Conservation (phyloP, 2,888 invertebrate species). For the Cryptus armator region DNA sequence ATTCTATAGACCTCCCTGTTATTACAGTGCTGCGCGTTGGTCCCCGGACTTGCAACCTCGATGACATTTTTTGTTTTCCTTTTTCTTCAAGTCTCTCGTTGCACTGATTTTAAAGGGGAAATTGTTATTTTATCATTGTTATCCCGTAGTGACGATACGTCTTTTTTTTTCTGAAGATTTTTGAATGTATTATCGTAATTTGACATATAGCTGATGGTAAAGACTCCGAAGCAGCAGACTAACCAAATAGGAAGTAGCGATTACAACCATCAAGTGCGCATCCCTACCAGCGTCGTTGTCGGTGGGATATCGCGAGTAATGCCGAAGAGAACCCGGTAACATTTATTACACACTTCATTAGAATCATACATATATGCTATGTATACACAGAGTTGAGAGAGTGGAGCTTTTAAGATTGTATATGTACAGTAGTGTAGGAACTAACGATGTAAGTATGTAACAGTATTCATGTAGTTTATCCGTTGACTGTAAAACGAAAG, state of each 20-base stretch:
- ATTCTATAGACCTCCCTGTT: conserved; percentile 62
- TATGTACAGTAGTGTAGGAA: neutral
- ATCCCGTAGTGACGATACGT: no score
- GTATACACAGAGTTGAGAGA: neutral
- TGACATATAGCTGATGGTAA: no score
- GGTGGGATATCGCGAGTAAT: neutral
- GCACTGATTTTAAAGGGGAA: neutral
- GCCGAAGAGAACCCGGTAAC: conserved; percentile 30
- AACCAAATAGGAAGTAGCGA: conserved; percentile 16
- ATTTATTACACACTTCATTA: conserved; percentile 48
- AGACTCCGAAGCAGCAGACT: neutral
- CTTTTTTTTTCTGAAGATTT: no score
- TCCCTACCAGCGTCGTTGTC: conserved; percentile 19
- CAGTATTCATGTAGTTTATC: neutral
- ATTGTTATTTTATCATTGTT: conserved; percentile 61
- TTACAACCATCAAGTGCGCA: conserved; percentile 29
- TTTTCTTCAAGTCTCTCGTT: neutral
- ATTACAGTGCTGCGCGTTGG: conserved; percentile 51
- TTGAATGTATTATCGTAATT: no score
- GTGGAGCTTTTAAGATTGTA: conserved; percentile 1
- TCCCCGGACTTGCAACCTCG: conserved; percentile 35
- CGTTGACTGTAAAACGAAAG: conserved; percentile 25
- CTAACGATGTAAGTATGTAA: neutral
- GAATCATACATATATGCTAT: conserved; percentile 8
- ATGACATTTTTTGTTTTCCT: neutral